phyloP scores from a whole-genome alignment of 2,797 vertebrate species.

The Valencia hispanica region DNA sequence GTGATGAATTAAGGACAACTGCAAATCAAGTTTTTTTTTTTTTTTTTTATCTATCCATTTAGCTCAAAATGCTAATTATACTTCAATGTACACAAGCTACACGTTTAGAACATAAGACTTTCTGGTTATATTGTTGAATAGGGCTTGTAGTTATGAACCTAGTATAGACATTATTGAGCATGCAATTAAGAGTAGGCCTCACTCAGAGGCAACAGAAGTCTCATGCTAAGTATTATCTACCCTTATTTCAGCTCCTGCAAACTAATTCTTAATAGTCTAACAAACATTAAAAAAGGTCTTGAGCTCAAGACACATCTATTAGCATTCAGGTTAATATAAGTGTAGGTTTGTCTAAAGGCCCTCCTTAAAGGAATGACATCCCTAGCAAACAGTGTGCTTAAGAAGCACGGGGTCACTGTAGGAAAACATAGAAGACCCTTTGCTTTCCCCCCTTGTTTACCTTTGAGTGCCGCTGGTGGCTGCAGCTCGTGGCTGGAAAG shows the following conservation, averaged over 20 bases:
- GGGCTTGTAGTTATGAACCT: neutral
- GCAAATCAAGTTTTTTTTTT: neutral
- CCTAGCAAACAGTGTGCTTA: neutral
- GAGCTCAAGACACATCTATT: conserved; percentile 12
- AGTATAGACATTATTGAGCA: neutral
- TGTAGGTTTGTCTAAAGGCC: neutral
- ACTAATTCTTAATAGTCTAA: neutral
- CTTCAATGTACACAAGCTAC: neutral
- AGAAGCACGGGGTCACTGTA: neutral
- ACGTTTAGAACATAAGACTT: neutral
- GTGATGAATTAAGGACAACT: neutral
- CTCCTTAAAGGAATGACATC: neutral
- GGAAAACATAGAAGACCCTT: neutral
- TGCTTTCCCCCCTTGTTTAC: conserved; percentile 71
- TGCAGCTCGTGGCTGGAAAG: conserved; percentile 83
- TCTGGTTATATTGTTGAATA: neutral
- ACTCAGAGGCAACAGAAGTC: conserved; percentile 3
- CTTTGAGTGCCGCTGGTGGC: conserved; percentile 85
- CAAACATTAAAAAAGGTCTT: neutral
- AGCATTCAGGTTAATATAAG: conserved; percentile 19
- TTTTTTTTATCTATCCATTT: no score
- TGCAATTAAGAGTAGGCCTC: neutral
- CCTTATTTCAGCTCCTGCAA: neutral
- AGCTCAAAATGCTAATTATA: neutral
- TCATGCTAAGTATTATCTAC: neutral